Evolutionary conservation across 1,140 invertebrate species (phyloP), one percentile per base, ranked within the genome.

Genomic region (Melipona quadrifasciata): DNA sequence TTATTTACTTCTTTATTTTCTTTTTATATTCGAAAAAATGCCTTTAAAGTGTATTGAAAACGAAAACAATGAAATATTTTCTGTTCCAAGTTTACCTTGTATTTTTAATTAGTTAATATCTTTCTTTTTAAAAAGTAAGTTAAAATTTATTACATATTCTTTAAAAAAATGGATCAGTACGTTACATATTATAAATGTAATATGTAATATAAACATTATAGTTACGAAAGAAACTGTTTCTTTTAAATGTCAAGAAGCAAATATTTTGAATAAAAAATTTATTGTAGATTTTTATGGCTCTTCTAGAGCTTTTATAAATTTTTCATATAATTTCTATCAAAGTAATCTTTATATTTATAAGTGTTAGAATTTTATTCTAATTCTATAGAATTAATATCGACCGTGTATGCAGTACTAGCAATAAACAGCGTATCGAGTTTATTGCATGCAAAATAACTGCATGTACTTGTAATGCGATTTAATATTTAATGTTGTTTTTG

Each of bases 181-280:
- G 53, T 58, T 58, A 14, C 21, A 61, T 74, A 80, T 80, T 74
- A 73, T 61, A n/a, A 61, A 61, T 24, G 12, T 47, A 47, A 47
- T 47, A 47, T 47, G 39, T 47, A 47, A 47, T 47, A 21, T 71
- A 19, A 53, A 81, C 68, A 53, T 67, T 57, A 58, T 74, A 53
- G 51, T 83, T 74, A 82, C 57, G 27, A 53, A 67, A 82, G 27
- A 74, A 79, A 70, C n/a, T 79, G 75, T 87, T 87, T 81, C 67
- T 70, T 86, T 86, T 17, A 80, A 87, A 83, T 86, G 80, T 87
- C 47, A 71, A 79, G 24, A 83, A 79, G 61, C 34, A 82, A 74
- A 87, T 87, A 87, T 87, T 87, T 87, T 86, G 61, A 87, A 86
- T 86, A 86, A 86, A 86, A 86, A 86, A 72, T 47, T 47, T 80